Evolutionary conservation across 2,888 invertebrate species (phyloP).

Genomic region (Cabera pusaria): DNA sequence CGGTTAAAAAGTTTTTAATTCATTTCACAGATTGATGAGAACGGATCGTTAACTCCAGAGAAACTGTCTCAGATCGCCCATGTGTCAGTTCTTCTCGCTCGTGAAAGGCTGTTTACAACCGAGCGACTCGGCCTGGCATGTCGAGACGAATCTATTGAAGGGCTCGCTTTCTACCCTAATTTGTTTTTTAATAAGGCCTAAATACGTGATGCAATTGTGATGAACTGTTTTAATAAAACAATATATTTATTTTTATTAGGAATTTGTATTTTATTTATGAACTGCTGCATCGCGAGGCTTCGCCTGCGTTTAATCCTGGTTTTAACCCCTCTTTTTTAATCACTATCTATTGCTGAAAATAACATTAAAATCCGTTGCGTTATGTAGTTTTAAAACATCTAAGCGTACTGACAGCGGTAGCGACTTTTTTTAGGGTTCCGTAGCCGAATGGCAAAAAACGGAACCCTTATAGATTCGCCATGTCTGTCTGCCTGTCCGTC

Average conservation of each 20-base stretch:
- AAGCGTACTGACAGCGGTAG: too few species aligned
- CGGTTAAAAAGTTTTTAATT: background rate
- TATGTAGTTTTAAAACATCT: too few species aligned
- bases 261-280: slow-evolving; percentile 10
- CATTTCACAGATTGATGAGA: slow-evolving; percentile 84
- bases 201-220: too few species aligned
- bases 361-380: too few species aligned
- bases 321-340: too few species aligned
- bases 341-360: too few species aligned
- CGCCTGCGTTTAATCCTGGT: too few species aligned
- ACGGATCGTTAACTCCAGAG: slow-evolving; percentile 91
- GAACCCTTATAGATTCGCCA: too few species aligned
- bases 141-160: slow-evolving; percentile 97
- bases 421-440: too few species aligned
- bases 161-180: slow-evolving; percentile 97
- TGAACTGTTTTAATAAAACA: slow-evolving; percentile 17
- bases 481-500: too few species aligned
- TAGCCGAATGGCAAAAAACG: too few species aligned
- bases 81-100: slow-evolving; percentile 94
- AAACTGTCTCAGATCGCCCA: slow-evolving; percentile 93
- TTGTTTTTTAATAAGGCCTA: slow-evolving; percentile 85
- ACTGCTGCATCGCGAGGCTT: too few species aligned
- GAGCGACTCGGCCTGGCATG: slow-evolving; percentile 95
- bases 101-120: slow-evolving; percentile 93
- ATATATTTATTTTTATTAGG: slow-evolving; percentile 20